Conservation (phyloP, 2,888 invertebrate species). For the Agonum fuliginosum region DNA sequence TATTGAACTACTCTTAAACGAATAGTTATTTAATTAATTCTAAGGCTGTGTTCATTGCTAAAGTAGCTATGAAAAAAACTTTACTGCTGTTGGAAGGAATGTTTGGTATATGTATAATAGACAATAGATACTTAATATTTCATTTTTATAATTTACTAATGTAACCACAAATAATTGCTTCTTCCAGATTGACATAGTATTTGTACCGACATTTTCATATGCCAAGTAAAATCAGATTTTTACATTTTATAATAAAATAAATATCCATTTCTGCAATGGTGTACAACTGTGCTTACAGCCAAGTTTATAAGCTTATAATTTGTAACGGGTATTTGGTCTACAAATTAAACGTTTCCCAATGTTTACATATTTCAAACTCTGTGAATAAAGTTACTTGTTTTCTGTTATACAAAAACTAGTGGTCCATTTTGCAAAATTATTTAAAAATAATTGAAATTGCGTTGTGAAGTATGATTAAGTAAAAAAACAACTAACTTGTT, state of each 20-base stretch:
- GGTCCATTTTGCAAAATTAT: constrained; percentile 7
- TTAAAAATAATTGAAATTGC: not conserved
- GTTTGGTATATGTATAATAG: constrained; percentile 43
- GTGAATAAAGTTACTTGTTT: not conserved
- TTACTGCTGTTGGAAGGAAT: constrained; percentile 39
- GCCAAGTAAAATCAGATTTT: constrained; percentile 48
- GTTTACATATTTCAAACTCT: not conserved
- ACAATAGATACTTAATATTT: constrained; percentile 36
- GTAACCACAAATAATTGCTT: constrained; percentile 47
- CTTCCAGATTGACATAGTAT: constrained; percentile 49
- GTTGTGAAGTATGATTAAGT: constrained; percentile 15
- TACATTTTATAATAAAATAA: constrained; percentile 52
- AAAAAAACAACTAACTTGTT: constrained; percentile 27
- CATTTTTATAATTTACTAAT: constrained; percentile 48
- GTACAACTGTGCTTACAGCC: constrained; percentile 24
- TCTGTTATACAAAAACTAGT: not conserved
- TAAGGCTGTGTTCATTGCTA: constrained; percentile 55
- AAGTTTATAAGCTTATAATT: constrained; percentile 9
- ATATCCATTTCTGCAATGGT: constrained; percentile 42
- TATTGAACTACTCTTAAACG: constrained; percentile 17
- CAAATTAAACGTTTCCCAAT: too few species aligned
- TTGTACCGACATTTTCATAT: constrained; percentile 47
- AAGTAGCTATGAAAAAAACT: constrained; percentile 42
- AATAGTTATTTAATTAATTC: constrained; percentile 51
- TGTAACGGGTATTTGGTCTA: constrained; percentile 20